phyloP scores from a whole-genome alignment of 2,797 vertebrate genomes.

The Notolepis coatsorum region DNA sequence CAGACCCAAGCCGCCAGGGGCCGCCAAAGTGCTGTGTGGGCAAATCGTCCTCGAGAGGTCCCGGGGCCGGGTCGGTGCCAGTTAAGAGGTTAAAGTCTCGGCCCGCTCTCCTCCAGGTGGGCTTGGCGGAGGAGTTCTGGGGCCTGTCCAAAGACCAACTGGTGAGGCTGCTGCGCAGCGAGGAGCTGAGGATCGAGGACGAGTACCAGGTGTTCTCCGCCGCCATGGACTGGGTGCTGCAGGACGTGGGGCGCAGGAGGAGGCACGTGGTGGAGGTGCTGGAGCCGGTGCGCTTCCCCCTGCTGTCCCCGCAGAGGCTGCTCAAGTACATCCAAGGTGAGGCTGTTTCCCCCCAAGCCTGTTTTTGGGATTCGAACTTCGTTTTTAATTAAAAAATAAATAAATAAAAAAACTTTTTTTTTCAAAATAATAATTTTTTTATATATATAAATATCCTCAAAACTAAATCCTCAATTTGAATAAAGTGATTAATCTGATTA shows the following conservation, averaged over 20 bases:
- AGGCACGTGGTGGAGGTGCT: constrained; percentile 93
- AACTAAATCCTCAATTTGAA: no score
- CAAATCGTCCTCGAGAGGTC: no score
- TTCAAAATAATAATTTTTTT: no score
- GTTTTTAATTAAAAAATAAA: no score
- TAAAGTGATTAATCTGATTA: no score
- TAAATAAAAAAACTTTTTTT: no score
- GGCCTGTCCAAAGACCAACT: constrained; percentile 92
- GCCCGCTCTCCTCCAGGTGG: constrained; percentile 67
- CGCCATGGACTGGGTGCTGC: constrained; percentile 95
- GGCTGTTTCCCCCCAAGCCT: no score
- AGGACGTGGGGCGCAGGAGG: constrained; percentile 90
- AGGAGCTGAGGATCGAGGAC: constrained; percentile 96
- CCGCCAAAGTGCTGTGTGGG: no score
- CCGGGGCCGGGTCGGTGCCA: no score
- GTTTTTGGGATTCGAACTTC: no score
- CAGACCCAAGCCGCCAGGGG: not conserved
- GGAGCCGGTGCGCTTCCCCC: constrained; percentile 92
- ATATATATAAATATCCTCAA: no score
- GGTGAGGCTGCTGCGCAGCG: constrained; percentile 90
- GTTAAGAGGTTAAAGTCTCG: no score
- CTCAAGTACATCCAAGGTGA: constrained; percentile 96
- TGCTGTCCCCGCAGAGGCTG: constrained; percentile 94
- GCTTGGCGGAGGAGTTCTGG: constrained; percentile 89
- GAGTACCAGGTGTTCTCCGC: constrained; percentile 96